Evolutionary conservation across 2,797 vertebrate genomes (phyloP).

Genomic region (Melanotaenia trifasciata): DNA sequence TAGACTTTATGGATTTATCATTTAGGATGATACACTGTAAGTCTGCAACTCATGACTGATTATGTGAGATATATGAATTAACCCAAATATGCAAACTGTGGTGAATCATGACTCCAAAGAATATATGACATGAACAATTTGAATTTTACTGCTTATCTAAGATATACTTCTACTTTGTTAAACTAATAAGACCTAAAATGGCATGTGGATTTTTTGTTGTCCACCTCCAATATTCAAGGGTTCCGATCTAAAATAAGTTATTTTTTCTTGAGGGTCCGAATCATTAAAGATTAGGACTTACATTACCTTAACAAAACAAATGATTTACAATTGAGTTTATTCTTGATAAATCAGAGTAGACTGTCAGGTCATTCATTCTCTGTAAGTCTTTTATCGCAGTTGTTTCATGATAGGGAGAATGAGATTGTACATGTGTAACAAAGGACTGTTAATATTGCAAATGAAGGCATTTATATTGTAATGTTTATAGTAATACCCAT

Average conservation of each 20-base stretch:
- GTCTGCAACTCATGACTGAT: constrained; percentile 39
- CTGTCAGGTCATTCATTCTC: constrained; percentile 32
- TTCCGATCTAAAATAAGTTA: constrained; percentile 31
- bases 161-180: constrained; percentile 51
- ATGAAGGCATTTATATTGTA: constrained; percentile 84
- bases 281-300: constrained; percentile 44
- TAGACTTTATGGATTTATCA: constrained; percentile 52
- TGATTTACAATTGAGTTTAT: constrained; percentile 42
- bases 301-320: constrained; percentile 12
- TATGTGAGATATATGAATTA: constrained; percentile 51
- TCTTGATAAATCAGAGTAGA: constrained; percentile 51
- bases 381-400: constrained; percentile 50
- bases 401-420: constrained; percentile 64
- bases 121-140: constrained; percentile 54
- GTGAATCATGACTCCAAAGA: constrained; percentile 69
- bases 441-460: constrained; percentile 85
- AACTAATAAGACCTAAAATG: constrained; percentile 20
- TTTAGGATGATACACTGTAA: constrained; percentile 47
- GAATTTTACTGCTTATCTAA: constrained; percentile 46
- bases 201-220: constrained; percentile 37
- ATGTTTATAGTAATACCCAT: constrained; percentile 84
- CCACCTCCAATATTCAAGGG: constrained; percentile 38
- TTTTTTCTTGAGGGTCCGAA: constrained; percentile 50
- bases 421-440: constrained; percentile 84
- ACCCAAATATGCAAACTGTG: constrained; percentile 74